Evolutionary conservation across 2,113 vertebrate genomes (phyloP).

Genomic region (Ctenomys sociabilis): DNA sequence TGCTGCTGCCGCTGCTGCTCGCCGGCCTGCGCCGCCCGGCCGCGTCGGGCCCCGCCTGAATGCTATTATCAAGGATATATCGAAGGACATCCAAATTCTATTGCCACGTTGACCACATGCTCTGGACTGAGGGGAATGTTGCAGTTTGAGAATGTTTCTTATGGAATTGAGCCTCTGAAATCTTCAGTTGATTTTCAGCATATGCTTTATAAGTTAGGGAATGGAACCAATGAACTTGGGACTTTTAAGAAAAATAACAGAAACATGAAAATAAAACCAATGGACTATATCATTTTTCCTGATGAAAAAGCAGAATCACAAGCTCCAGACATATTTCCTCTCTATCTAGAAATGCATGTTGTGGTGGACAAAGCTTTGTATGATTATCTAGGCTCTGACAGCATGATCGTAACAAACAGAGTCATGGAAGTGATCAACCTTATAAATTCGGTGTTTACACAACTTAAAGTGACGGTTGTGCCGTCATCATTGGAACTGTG

Average conservation of each 20-base stretch:
- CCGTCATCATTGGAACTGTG: conserved; percentile 86
- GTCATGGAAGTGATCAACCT: conserved; percentile 82
- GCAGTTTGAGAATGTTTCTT: conserved; percentile 85
- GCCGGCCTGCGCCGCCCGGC: no score
- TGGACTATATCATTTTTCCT: background rate
- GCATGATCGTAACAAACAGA: conserved; percentile 31
- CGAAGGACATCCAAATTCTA: no score
- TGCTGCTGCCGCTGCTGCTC: no score
- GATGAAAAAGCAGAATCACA: conserved; percentile 27
- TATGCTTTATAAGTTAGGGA: conserved; percentile 72
- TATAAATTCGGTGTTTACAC: conserved; percentile 81
- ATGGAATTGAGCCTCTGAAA: conserved; percentile 81
- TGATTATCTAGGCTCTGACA: conserved; percentile 79
- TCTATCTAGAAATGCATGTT: conserved; percentile 76
- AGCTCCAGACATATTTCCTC: conserved; percentile 48
- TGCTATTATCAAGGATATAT: no score
- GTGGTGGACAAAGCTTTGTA: conserved; percentile 85
- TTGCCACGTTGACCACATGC: no score
- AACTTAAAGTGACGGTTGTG: conserved; percentile 82
- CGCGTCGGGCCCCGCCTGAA: no score
- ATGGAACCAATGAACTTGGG: background rate
- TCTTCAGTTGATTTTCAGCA: conserved; percentile 57
- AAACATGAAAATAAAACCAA: background rate
- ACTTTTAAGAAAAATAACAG: background rate
- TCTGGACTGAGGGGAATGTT: conserved; percentile 86